phyloP scores from a whole-genome alignment of 2,113 vertebrate species.

The Tichodroma muraria region DNA sequence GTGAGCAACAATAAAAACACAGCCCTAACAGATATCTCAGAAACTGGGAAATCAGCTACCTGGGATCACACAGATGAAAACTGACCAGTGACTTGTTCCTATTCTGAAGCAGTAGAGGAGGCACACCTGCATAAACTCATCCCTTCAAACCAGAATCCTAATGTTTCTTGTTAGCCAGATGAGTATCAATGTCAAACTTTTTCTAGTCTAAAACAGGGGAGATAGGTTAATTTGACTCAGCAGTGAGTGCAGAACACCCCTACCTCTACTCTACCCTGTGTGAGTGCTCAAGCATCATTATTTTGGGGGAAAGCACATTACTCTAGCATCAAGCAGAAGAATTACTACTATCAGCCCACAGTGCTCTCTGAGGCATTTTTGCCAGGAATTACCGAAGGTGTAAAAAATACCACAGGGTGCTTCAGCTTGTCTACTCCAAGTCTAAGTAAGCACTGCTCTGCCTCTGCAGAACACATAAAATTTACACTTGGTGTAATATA shows the following conservation, averaged over 20 bases:
- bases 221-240: background rate
- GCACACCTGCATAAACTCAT: background rate
- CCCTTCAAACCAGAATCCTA: background rate
- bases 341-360: background rate
- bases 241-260: background rate
- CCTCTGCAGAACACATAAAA: background rate
- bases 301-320: background rate
- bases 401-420: background rate
- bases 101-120: background rate
- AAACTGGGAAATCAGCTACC: background rate
- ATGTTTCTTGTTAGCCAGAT: background rate
- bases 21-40: background rate
- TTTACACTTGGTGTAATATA: background rate
- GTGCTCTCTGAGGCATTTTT: background rate
- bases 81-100: background rate
- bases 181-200: background rate
- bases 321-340: background rate
- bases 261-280: background rate
- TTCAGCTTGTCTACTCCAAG: background rate
- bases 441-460: background rate
- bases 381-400: background rate
- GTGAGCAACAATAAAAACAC: background rate
- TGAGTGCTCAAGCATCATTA: background rate
- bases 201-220: background rate
- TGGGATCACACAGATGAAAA: background rate